Percentiles rank a stretch among this genome's conserved stretches.
Conservation (phyloP, 2,888 invertebrate genomes). For the Neoitamus cyanurus region DNA sequence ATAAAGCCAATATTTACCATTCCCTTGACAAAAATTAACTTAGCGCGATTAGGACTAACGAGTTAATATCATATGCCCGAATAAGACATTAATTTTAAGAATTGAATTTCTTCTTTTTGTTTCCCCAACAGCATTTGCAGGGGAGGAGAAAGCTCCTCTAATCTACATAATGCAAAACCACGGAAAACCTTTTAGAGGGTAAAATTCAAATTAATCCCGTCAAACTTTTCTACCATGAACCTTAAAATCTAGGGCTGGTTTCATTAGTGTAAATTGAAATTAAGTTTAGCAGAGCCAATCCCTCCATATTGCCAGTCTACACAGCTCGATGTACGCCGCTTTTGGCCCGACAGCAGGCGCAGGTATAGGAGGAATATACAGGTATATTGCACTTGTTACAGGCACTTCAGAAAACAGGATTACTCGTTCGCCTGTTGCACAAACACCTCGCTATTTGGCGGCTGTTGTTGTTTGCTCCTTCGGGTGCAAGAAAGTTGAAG, state of each 20-base stretch:
- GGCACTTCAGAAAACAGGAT: conserved; percentile 17
- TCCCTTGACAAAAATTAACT: not conserved
- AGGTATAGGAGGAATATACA: not conserved
- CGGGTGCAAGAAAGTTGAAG: conserved; percentile 16
- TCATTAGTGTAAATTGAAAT: conserved; percentile 45
- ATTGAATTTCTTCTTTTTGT: not conserved
- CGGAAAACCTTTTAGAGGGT: conserved; percentile 10
- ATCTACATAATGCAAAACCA: not conserved
- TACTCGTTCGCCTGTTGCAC: conserved; percentile 37
- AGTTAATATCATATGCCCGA: not conserved
- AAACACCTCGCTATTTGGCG: not conserved
- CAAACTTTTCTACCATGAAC: conserved; percentile 14
- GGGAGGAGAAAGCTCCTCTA: not conserved
- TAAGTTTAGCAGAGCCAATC: conserved; percentile 36
- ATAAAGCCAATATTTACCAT: not conserved
- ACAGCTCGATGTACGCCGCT: not conserved
- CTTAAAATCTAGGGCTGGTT: conserved; percentile 24
- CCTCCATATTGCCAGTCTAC: conserved; percentile 28
- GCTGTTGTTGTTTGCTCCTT: conserved; percentile 25
- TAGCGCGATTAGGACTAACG: not conserved
- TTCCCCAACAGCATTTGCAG: not conserved
- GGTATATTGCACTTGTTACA: conserved; percentile 25
- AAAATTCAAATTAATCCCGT: conserved; percentile 42
- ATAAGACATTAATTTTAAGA: not conserved
- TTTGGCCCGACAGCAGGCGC: not conserved